A percentile compares a stretch with the other conserved stretches of the same genome.
phyloP scores from a whole-genome alignment of 2,888 invertebrate species.

The Heliconius cydno region DNA sequence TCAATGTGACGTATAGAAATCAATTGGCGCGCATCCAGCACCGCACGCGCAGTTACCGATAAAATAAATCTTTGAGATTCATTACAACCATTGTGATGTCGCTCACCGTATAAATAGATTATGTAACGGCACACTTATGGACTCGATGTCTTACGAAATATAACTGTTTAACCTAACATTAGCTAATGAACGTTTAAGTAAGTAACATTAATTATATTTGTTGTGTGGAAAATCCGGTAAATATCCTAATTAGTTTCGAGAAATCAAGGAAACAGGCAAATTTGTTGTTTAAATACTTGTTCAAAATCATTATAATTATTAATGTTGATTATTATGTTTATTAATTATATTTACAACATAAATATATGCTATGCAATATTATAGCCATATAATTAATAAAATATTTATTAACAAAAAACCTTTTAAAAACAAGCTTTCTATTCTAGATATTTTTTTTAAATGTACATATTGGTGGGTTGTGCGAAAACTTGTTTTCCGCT shows the following conservation, averaged over 20 bases:
- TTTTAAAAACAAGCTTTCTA: too few species aligned
- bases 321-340: background rate
- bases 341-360: background rate
- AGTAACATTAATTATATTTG: conserved; percentile 2
- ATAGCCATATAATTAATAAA: too few species aligned
- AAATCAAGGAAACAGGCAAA: background rate
- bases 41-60: conserved; percentile 45
- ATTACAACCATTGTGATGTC: conserved; percentile 59
- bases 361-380: too few species aligned
- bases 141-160: conserved; percentile 45
- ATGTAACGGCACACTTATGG: conserved; percentile 57
- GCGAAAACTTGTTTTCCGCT: too few species aligned
- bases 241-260: conserved; percentile 4
- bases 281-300: conserved; percentile 4
- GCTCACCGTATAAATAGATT: conserved; percentile 60
- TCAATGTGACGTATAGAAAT: conserved; percentile 45
- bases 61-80: conserved; percentile 60
- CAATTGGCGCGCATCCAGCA: conserved; percentile 49
- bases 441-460: too few species aligned
- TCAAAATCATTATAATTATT: background rate
- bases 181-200: conserved; percentile 16
- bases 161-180: conserved; percentile 34
- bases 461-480: too few species aligned
- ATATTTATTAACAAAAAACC: too few species aligned
- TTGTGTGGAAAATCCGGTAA: conserved; percentile 1